Percentiles rank a stretch among this genome's conserved stretches.
Conservation (phyloP, 2,113 vertebrate species). For the Hassar affinis region DNA sequence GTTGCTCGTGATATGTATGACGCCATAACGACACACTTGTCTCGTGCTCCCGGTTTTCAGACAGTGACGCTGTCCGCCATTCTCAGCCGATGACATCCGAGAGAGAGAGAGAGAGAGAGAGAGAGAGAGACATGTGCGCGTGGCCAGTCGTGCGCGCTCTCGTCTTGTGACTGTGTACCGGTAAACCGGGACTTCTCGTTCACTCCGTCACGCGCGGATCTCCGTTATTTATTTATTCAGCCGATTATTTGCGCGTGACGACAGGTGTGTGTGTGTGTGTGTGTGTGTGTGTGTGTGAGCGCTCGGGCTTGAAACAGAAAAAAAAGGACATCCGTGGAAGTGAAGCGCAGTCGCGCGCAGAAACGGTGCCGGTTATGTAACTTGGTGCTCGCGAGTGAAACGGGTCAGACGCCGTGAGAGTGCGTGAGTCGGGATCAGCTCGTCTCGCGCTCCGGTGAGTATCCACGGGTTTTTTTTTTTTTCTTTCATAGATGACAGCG, state of each 20-base stretch:
- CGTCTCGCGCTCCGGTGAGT: background rate
- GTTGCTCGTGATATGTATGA: constrained; percentile 8
- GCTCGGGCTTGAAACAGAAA: background rate
- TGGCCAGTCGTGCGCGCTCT: background rate
- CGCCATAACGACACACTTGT: background rate
- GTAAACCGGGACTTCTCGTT: background rate
- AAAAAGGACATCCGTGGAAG: background rate
- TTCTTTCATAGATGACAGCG: too few relatives aligned
- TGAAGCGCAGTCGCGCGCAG: constrained; percentile 52
- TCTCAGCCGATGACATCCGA: constrained; percentile 10
- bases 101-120: background rate
- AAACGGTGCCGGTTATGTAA: constrained; percentile 73
- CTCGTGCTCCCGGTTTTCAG: constrained; percentile 17
- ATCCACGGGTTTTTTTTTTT: too few relatives aligned
- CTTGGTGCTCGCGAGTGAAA: constrained; percentile 63
- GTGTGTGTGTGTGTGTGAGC: background rate
- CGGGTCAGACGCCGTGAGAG: constrained; percentile 45
- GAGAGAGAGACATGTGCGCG: background rate
- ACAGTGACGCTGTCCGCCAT: constrained; percentile 20
- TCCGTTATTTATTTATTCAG: background rate
- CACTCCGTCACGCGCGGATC: background rate
- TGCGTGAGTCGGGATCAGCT: background rate
- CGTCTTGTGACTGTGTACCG: constrained; percentile 1
- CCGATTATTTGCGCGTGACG: background rate
- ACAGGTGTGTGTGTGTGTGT: background rate